These are phyloP conservation scores for Psix sp. DNA, from an alignment of 1,140 invertebrate species.

Conservation along the genomic window DNA sequence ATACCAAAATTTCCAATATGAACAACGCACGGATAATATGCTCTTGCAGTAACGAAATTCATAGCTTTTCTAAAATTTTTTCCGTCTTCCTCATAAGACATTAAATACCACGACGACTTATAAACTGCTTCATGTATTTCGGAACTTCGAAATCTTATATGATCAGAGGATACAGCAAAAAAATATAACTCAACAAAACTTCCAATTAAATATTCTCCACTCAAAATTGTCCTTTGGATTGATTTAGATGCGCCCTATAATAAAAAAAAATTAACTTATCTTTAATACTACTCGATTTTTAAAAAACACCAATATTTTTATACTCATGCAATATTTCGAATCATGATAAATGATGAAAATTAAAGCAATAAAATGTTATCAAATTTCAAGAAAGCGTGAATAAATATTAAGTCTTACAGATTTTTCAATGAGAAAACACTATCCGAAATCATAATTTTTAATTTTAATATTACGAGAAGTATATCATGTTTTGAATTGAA, in stretches of 20 bases:
- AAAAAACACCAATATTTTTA: too few species aligned
- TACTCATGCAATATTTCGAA: too few species aligned
- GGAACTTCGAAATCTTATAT: conserved; percentile 52
- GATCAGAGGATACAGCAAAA: conserved; percentile 58
- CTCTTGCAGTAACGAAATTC: conserved; percentile 9
- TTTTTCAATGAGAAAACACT: too few species aligned
- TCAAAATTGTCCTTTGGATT: conserved; percentile 28
- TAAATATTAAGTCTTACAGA: too few species aligned
- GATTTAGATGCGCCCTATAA: conserved; percentile 31
- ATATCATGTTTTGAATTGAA: too few species aligned
- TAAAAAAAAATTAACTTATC: conserved; percentile 8
- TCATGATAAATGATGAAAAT: too few species aligned
- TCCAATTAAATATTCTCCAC: conserved; percentile 30
- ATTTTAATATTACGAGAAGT: too few species aligned
- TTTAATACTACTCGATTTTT: too few species aligned
- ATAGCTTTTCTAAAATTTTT: conserved; percentile 25
- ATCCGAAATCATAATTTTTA: too few species aligned
- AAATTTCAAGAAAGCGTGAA: too few species aligned
- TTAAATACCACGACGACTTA: conserved; percentile 49
- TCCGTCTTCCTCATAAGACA: conserved; percentile 23
- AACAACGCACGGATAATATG: conserved; percentile 21
- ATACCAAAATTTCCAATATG: conserved; percentile 41
- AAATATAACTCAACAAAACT: conserved; percentile 52
- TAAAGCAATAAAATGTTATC: too few species aligned
- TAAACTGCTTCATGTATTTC: conserved; percentile 55